Base-by-base conservation (phyloP, 2,797 vertebrate species). In the Characodon lateralis region DNA sequence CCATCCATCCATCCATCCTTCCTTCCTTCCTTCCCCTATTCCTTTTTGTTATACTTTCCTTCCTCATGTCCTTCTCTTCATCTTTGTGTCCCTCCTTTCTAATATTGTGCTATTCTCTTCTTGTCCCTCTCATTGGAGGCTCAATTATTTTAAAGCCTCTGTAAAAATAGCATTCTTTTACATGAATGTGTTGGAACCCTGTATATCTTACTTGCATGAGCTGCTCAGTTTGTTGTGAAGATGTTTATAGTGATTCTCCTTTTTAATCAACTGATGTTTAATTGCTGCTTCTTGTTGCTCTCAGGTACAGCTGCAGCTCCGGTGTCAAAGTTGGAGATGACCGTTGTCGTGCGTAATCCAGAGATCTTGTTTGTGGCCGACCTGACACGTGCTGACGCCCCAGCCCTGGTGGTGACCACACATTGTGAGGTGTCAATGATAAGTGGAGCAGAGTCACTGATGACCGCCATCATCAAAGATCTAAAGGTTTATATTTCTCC, bases 351-450 rank as follows among this genome's bases (percentile, higher is more conserved):
- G 90, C 96, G 95, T 92, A 98, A 99, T 89, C 98, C 98, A 1
- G 98, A 99, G 92, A 96, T 99, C 24, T 97, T 98, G 26, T 99
- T 99, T 87, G 98, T 99, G 90, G 98, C 98, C 0, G 98, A 99
- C 88, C 95, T 99, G 93, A 98, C 97, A n/a, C 96, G 95, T 70
- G 96, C 95, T 6, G 97, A 99, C 68, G 97, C 97, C 70, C 97
- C 97, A 18, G 95, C 98, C 0, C 89, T 99, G 68, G 97, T 99
- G 50, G 95, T 98, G 94, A 98, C 97, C 78, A 96, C 96, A 0
- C 96, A 98, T 70, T 98, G 97, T 86, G 97, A 99, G 77, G 88
- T 98, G 73, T 81, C 92, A 71, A 97, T 96, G 86, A 97, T 96
- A 89, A 96, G 88, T 53, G 92, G 92, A 46, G 91, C 94, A 26